Percentiles rank a stretch among this genome's conserved stretches.
These are phyloP conservation scores for Agrochola circellaris DNA, from an alignment of 2,888 invertebrate genomes.

Conservation along the genomic window DNA sequence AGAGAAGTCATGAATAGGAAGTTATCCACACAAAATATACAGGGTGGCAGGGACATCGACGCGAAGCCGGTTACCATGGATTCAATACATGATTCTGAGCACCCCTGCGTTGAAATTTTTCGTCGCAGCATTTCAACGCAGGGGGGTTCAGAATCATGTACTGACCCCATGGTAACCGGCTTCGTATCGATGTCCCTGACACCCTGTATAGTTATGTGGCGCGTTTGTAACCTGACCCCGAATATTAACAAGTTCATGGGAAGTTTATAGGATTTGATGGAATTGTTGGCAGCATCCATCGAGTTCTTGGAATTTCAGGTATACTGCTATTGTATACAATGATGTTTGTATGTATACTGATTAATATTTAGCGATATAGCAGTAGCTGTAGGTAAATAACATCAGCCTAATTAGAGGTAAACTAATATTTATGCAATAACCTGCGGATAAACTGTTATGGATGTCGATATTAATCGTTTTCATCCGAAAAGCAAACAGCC, in stretches of 20 bases:
- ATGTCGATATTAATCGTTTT: not conserved
- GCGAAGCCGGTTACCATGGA: too few relatives aligned
- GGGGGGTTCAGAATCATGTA: too few relatives aligned
- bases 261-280: not conserved
- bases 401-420: not conserved
- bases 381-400: not conserved
- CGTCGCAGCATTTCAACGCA: too few relatives aligned
- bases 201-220: too few relatives aligned
- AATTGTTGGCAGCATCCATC: not conserved
- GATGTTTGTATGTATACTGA: not conserved
- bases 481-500: not conserved
- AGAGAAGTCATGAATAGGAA: not conserved
- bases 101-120: too few relatives aligned
- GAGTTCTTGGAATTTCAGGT: not conserved
- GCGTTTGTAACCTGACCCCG: too few relatives aligned
- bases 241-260: not conserved
- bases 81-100: too few relatives aligned
- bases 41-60: too few relatives aligned
- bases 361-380: not conserved
- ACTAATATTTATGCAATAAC: conserved; percentile 11
- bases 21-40: not conserved
- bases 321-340: not conserved
- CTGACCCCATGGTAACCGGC: too few relatives aligned
- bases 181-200: too few relatives aligned
- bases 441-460: not conserved